A percentile compares a stretch with the other conserved stretches of the same genome.
phyloP scores from a whole-genome alignment of 1,140 invertebrate species.

The Drosophila murphyi region DNA sequence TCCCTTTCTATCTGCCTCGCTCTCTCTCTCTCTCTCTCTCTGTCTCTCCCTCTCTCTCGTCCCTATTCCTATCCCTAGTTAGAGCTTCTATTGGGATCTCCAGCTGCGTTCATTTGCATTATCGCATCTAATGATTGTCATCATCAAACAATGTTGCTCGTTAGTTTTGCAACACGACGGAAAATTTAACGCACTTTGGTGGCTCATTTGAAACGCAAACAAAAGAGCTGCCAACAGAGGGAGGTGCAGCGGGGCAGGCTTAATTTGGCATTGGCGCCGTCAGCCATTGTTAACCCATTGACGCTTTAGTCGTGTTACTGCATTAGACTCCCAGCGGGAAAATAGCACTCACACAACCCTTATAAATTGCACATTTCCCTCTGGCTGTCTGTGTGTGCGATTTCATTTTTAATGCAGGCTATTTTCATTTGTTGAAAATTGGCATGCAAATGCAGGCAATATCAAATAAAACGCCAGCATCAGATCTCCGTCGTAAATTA shows the following conservation, averaged over 20 bases:
- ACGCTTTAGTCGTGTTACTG: constrained; percentile 20
- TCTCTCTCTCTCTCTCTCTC: not conserved
- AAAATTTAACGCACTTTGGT: constrained; percentile 41
- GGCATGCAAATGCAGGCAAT: constrained; percentile 54
- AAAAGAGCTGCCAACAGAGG: constrained; percentile 5
- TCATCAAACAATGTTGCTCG: constrained; percentile 82
- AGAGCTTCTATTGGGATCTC: constrained; percentile 3
- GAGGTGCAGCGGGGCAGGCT: not conserved
- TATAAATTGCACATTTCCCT: constrained; percentile 6
- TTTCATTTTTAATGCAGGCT: constrained; percentile 57
- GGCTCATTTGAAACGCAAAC: constrained; percentile 33
- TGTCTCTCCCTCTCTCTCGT: not conserved
- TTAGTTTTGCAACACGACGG: constrained; percentile 59
- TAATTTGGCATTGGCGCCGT: not conserved
- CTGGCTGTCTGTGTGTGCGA: constrained; percentile 15
- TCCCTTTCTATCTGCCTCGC: not conserved
- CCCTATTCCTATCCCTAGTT: not conserved
- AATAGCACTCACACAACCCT: not conserved
- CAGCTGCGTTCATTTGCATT: constrained; percentile 74
- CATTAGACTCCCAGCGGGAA: constrained; percentile 23
- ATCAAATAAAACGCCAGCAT: constrained; percentile 11
- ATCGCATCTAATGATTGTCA: constrained; percentile 83
- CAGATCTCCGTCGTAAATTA: constrained; percentile 46
- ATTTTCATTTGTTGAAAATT: constrained; percentile 62
- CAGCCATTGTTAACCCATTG: constrained; percentile 25